phyloP scores from a whole-genome alignment of 2,797 vertebrate genomes.

The Cossypha niveicapilla region DNA sequence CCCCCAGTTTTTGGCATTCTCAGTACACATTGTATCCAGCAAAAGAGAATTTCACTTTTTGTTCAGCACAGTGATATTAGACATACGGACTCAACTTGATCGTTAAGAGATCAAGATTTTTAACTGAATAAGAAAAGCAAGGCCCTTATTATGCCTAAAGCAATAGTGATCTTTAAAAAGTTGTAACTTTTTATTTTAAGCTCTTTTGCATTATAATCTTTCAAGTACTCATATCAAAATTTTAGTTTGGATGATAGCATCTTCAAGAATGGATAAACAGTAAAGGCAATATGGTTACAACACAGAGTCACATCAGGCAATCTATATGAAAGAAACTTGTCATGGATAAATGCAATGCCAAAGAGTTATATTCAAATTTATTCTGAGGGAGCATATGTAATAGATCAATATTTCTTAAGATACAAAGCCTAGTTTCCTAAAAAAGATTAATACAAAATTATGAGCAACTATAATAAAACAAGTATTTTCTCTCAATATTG shows the following conservation, averaged over 20 bases:
- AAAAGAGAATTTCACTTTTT: conserved; percentile 43
- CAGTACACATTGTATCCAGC: conserved; percentile 49
- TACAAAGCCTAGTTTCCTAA: not conserved
- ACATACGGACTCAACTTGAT: conserved; percentile 39
- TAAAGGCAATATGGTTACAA: not conserved
- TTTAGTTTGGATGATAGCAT: not conserved
- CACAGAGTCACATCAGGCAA: not conserved
- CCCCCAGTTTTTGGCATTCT: conserved; percentile 65
- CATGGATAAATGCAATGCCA: not conserved
- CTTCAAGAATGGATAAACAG: not conserved
- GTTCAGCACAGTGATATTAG: conserved; percentile 41
- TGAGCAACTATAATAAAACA: not conserved
- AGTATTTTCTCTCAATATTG: not conserved
- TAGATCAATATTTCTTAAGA: not conserved
- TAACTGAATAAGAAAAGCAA: conserved; percentile 17
- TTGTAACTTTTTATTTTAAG: not conserved
- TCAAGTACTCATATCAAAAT: not conserved
- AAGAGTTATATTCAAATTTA: not conserved
- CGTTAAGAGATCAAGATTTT: conserved; percentile 1
- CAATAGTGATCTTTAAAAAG: not conserved
- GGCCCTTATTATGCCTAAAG: not conserved
- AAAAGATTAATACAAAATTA: not conserved
- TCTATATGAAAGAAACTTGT: not conserved
- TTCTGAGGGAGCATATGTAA: not conserved
- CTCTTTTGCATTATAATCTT: not conserved